Conservation (phyloP, 2,888 invertebrate species). For the Platynereis dumerilii region DNA sequence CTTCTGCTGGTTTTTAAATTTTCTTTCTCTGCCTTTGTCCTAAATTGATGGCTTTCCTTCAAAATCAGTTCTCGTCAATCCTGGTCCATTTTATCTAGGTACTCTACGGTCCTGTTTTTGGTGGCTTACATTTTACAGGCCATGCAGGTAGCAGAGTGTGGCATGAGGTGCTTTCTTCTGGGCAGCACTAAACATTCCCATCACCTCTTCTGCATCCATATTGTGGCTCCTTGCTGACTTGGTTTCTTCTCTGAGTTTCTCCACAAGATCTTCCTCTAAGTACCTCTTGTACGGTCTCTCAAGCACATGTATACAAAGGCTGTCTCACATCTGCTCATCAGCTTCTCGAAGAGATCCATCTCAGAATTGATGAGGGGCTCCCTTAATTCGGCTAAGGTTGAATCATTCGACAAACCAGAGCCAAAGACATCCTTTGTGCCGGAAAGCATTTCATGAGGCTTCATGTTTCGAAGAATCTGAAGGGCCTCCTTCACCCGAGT, state of each 20-base stretch:
- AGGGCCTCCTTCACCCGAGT: too few relatives aligned
- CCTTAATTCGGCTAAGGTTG: too few relatives aligned
- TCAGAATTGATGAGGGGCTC: too few relatives aligned
- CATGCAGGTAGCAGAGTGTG: constrained; percentile 7
- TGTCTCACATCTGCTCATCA: background rate
- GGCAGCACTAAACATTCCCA: constrained; percentile 23
- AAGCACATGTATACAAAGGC: constrained; percentile 8
- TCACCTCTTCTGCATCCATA: constrained; percentile 26
- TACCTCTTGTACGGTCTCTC: constrained; percentile 31
- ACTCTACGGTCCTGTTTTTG: constrained; percentile 10
- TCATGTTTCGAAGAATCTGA: too few relatives aligned
- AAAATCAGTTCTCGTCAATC: too few relatives aligned
- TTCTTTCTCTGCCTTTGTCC: too few relatives aligned
- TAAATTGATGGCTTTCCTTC: too few relatives aligned
- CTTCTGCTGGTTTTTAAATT: too few relatives aligned
- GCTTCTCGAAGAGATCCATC: too few relatives aligned
- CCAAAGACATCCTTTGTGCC: too few relatives aligned
- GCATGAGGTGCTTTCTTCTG: constrained; percentile 20
- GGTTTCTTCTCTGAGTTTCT: constrained; percentile 26
- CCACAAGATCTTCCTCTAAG: constrained; percentile 25
- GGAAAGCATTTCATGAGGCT: too few relatives aligned
- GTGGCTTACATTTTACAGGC: constrained; percentile 4
- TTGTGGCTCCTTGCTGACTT: constrained; percentile 25
- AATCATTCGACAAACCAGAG: too few relatives aligned
- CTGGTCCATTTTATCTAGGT: constrained; percentile 2